Conservation (phyloP, 2,797 vertebrate genomes). For the Lateolabrax maculatus region DNA sequence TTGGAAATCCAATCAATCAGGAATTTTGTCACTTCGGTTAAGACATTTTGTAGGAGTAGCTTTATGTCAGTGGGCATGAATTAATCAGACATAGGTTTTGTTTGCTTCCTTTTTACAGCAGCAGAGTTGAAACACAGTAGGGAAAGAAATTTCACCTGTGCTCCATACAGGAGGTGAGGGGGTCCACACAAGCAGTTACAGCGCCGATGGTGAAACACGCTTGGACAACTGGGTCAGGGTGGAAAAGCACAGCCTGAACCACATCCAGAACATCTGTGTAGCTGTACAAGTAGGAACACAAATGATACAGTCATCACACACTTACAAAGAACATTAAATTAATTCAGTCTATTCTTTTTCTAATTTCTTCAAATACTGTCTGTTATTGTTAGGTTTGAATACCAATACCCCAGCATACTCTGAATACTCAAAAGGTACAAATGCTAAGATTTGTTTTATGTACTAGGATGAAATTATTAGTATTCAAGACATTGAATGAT, state of each 20-base stretch:
- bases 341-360: background rate
- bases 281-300: conserved; percentile 74
- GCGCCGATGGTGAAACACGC: conserved; percentile 89
- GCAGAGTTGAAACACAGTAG: background rate
- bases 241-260: conserved; percentile 93
- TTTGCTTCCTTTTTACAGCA: background rate
- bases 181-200: conserved; percentile 92
- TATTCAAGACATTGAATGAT: background rate
- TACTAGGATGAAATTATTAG: background rate
- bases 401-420: background rate
- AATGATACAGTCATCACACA: background rate
- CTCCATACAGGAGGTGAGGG: conserved; percentile 92
- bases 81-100: background rate
- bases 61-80: background rate
- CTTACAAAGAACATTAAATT: background rate
- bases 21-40: background rate
- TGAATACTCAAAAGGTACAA: background rate
- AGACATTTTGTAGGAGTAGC: background rate
- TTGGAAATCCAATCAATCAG: background rate
- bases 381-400: background rate
- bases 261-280: conserved; percentile 94
- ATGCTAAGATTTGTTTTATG: background rate
- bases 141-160: conserved; percentile 88
- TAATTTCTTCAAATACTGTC: background rate
- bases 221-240: conserved; percentile 90